phyloP scores from a whole-genome alignment of 2,888 invertebrate genomes.

The Belgica antarctica region DNA sequence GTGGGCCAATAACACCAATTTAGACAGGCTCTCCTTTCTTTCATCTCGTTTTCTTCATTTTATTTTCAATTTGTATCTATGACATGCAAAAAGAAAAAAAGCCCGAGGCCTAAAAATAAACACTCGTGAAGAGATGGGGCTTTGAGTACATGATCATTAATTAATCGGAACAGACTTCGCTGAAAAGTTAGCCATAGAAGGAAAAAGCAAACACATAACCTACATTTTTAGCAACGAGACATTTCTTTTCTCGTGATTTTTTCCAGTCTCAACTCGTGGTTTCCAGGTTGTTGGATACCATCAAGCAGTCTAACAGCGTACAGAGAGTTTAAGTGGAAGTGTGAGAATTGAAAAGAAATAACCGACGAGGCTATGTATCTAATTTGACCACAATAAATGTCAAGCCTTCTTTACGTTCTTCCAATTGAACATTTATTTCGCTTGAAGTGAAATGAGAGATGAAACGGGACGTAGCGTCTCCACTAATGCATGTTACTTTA shows the following conservation, averaged over 20 bases:
- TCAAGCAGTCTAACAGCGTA: not conserved
- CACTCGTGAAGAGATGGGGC: conserved; percentile 25
- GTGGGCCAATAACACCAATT: not conserved
- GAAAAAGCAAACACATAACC: conserved; percentile 36
- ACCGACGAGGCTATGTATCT: conserved; percentile 23
- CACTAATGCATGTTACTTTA: not conserved
- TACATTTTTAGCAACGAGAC: conserved; percentile 28
- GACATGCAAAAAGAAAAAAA: conserved; percentile 17
- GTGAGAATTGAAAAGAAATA: conserved; percentile 27
- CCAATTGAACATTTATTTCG: conserved; percentile 2
- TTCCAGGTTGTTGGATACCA: not conserved
- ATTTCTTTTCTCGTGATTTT: conserved; percentile 9
- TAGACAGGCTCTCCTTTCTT: not conserved
- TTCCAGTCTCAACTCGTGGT: not conserved
- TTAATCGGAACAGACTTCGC: conserved; percentile 35
- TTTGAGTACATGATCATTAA: conserved; percentile 39
- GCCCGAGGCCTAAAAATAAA: conserved; percentile 33
- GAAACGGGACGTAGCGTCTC: not conserved
- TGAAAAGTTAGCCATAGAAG: not conserved
- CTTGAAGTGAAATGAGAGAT: not conserved
- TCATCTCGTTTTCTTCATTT: not conserved
- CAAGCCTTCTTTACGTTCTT: conserved; percentile 17
- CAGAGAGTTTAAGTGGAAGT: conserved; percentile 26
- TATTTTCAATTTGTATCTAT: conserved; percentile 42
- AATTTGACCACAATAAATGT: conserved; percentile 44